Evolutionary conservation across 2,888 invertebrate species (phyloP), one percentile per base, ranked within the genome.

Genomic region (Lingula anatina): DNA sequence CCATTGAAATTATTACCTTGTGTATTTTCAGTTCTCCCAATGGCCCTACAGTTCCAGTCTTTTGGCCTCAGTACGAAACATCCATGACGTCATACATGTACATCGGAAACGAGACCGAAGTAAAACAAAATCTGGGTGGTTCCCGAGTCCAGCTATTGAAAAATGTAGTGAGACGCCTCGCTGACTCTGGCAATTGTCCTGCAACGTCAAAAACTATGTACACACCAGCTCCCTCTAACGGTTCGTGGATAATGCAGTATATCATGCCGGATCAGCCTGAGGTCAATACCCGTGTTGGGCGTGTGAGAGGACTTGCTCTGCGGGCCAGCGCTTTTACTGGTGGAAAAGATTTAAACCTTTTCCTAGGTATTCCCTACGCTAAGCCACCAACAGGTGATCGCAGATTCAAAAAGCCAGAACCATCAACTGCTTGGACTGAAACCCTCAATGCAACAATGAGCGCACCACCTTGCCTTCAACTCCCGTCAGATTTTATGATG

Each of bases 321-420:
- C 5, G 41, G 24, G 7, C 23, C 25, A 23, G 25, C 24, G 7
- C 5, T 24, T 24, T 24, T 24, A 25, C 25, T 12, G 41, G 41
- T 23, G 24, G 7, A 23, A 25, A 25, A 41, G 12, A 24, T 12
- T 23, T 41, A 7, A 25, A 41, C 18, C 12, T 88, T 46, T 93
- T 89, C 70, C 86, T 87, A 46, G 92, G 92, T 3, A 88, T 93
- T 56, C 93, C 93, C 18, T 93, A 90, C 73, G 93, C 92, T 5
- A 89, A 90, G 74, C 88, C 92, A 2, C 92, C 93, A 1, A 77
- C 92, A 39, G 91, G 90, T 15, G 60, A 71, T 48, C 81, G 92
- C 54, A 82, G 93, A 66, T 93, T 92, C 79, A 83, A 88, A 44
- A 85, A 87, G 63, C 93, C 93, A 9, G 86, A 89, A 45, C 88